Evolutionary conservation across 2,888 invertebrate genomes (phyloP).

Genomic region (Tenthredo distinguenda): DNA sequence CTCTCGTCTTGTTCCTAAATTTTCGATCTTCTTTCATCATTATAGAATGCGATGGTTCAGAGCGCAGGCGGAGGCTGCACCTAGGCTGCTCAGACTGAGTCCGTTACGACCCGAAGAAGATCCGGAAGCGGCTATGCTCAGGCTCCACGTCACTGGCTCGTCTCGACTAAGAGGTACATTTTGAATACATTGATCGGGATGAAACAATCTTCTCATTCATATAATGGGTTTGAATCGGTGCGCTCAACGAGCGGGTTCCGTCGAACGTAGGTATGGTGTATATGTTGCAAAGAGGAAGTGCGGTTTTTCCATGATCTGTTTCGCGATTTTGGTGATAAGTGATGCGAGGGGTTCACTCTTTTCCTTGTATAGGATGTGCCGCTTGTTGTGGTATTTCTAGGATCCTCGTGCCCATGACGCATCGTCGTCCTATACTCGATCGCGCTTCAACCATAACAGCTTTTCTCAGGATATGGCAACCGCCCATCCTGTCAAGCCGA

Average conservation of each 20-base stretch:
- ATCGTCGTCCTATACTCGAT: not conserved
- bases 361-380: not conserved
- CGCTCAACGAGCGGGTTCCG: not conserved
- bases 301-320: not conserved
- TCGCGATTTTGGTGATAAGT: conserved; percentile 7
- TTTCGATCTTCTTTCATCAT: not conserved
- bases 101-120: conserved; percentile 79
- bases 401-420: not conserved
- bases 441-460: not conserved
- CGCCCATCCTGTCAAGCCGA: conserved; percentile 43
- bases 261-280: not conserved
- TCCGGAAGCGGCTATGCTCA: conserved; percentile 72
- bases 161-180: conserved; percentile 78
- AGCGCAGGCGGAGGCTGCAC: conserved; percentile 83
- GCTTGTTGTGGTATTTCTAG: not conserved
- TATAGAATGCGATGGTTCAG: conserved; percentile 86
- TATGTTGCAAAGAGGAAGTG: not conserved
- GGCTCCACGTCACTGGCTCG: conserved; percentile 66
- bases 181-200: not conserved
- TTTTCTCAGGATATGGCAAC: conserved; percentile 39
- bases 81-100: conserved; percentile 85
- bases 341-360: not conserved
- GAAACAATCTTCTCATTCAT: not conserved
- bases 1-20: not conserved
- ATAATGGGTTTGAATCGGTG: not conserved